Conservation (phyloP, 2,797 vertebrate genomes). For the Hirundo rustica region DNA sequence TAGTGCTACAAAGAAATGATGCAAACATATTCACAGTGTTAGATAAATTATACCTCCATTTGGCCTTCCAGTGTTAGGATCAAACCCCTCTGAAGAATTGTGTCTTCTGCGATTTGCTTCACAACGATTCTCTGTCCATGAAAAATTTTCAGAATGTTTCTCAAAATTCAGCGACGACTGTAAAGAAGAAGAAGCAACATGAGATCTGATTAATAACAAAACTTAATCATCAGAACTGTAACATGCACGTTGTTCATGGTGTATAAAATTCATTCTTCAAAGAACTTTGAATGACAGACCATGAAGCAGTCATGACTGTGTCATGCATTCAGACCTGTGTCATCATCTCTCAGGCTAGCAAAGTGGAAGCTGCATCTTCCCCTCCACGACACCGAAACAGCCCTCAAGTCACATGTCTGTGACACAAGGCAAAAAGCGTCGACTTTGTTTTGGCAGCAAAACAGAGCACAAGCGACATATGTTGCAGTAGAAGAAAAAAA, state of each 20-base stretch:
- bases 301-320: neutral
- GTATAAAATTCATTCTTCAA: neutral
- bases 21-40: neutral
- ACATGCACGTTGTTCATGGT: neutral
- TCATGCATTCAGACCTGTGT: neutral
- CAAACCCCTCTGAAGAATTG: constrained; percentile 79
- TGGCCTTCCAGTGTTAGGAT: constrained; percentile 66
- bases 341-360: neutral
- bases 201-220: neutral
- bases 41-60: constrained; percentile 71
- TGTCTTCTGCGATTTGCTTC: constrained; percentile 76
- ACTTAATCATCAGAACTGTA: neutral
- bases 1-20: neutral
- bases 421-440: neutral
- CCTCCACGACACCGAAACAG: neutral
- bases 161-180: constrained; percentile 77
- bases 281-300: neutral
- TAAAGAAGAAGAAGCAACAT: constrained; percentile 38
- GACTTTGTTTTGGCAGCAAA: neutral
- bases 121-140: constrained; percentile 70
- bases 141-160: constrained; percentile 75
- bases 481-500: neutral
- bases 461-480: neutral
- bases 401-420: fast-evolving
- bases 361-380: neutral